Percentiles rank a stretch among this genome's conserved stretches.
Evolutionary conservation across 2,888 invertebrate genomes (phyloP).

Genomic region (Galeruca laticollis): DNA sequence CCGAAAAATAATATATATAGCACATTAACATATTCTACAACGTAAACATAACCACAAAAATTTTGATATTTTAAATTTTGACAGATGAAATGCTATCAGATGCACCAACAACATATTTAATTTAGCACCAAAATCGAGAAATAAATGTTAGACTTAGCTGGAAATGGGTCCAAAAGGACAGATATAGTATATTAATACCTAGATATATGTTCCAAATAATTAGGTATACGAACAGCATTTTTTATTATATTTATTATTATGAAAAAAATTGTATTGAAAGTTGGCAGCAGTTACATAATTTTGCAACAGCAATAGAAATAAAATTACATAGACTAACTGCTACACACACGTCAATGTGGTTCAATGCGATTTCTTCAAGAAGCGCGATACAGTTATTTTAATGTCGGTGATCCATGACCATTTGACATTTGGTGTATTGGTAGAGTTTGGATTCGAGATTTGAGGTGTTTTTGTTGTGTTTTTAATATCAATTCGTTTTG

Average conservation of each 20-base stretch:
- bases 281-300: too few relatives aligned
- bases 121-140: neutral
- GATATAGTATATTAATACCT: neutral
- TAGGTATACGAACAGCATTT: too few relatives aligned
- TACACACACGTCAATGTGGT: neutral
- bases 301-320: too few relatives aligned
- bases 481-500: slow-evolving; percentile 21
- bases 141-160: neutral
- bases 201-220: neutral
- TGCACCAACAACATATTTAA: neutral
- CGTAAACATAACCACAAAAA: slow-evolving; percentile 43
- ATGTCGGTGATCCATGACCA: slow-evolving; percentile 26
- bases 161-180: neutral
- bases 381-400: neutral
- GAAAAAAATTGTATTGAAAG: too few relatives aligned
- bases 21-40: neutral
- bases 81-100: neutral
- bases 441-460: slow-evolving; percentile 21
- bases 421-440: slow-evolving; percentile 31
- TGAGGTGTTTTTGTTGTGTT: slow-evolving; percentile 33
- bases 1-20: neutral
- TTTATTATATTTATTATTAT: too few relatives aligned
- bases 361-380: neutral
- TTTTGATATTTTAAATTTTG: slow-evolving; percentile 25
- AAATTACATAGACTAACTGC: too few relatives aligned